Evolutionary conservation across 92 coral and sea anemone species (phyloP), one percentile per base, ranked within the genome.

Genomic region (Diadumene lineata): DNA sequence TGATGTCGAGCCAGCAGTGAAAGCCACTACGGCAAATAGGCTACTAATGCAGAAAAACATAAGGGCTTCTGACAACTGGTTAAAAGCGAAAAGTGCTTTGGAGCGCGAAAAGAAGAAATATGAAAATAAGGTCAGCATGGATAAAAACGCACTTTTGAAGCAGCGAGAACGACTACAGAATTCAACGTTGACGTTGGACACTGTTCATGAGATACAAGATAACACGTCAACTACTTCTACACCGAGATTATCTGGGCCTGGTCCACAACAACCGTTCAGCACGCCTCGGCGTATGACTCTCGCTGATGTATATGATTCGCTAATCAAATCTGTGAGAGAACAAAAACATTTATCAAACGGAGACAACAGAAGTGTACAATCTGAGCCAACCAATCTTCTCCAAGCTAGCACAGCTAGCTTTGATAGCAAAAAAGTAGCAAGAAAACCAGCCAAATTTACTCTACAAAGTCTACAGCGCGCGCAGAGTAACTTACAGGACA

Each of bases 391-490:
- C 13, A 29, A 32, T 7, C 18, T 27, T 7, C 25, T 43, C 2
- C 25, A 69, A 48, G 70, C 66, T 16, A 51, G 87, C 25, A 93
- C 98, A 11, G 72, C 53, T 56, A 93, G 98, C 58, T 93, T 81
- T 66, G 96, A 93, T 62, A 74, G 21, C 27, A 93, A 93, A 81
- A 92, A 88, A 70, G 84, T 84, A 0, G 74, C 58, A 25, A 90
- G 98, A 13, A 93, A 93, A 70, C 87, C 90, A 11, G 72, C 76
- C 19, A 84, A 73, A 31, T 87, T 93, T 58, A 81, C 97, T 18
- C 84, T 93, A 0, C 86, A 72, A 38, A 85, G 90, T 30, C 56
- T 93, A 32, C 96, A 90, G 73, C 88, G 73, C 25, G 92, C 88
- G 7, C 80, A 89, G 66, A 89, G 80, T 60, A 83, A 66, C 44